A percentile compares a stretch with the other conserved stretches of the same genome.
Conservation (phyloP, 2,888 invertebrate species). For the Leptinotarsa peninsularis region DNA sequence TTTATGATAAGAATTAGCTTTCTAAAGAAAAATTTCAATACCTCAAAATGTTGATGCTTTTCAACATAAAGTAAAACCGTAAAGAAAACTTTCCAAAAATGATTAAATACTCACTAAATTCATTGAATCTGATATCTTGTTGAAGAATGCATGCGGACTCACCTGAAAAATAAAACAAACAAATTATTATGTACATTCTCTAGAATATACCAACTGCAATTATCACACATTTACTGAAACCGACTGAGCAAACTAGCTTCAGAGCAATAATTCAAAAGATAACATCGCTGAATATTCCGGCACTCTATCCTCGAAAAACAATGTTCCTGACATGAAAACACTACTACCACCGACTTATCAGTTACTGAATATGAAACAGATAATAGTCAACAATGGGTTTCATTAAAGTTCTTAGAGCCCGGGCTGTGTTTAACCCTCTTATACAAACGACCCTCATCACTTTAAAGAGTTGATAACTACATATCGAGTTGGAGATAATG, state of each 20-base stretch:
- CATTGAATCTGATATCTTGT: background rate
- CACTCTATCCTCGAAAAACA: constrained; percentile 8
- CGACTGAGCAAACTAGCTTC: constrained; percentile 1
- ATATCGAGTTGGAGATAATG: background rate
- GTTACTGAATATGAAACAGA: constrained; percentile 35
- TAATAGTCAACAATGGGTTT: constrained; percentile 42
- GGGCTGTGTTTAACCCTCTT: constrained; percentile 39
- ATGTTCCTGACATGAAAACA: constrained; percentile 38
- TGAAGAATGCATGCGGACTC: background rate
- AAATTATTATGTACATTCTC: background rate
- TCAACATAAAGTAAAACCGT: too few relatives aligned
- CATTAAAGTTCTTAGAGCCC: constrained; percentile 41
- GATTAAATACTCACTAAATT: background rate
- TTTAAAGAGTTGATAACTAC: constrained; percentile 21
- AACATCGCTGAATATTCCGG: constrained; percentile 15
- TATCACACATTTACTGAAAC: constrained; percentile 11
- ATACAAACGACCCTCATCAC: constrained; percentile 33
- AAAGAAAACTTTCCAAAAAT: background rate
- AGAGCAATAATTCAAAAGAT: constrained; percentile 19
- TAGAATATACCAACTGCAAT: background rate
- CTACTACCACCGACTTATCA: constrained; percentile 38
- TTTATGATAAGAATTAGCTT: too few relatives aligned
- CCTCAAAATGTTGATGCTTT: too few relatives aligned
- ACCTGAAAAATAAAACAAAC: background rate
- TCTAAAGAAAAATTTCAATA: too few relatives aligned